A percentile compares a stretch with the other conserved stretches of the same genome.
phyloP scores from a whole-genome alignment of 2,797 vertebrate species.

The Myoxocephalus aenaeus region DNA sequence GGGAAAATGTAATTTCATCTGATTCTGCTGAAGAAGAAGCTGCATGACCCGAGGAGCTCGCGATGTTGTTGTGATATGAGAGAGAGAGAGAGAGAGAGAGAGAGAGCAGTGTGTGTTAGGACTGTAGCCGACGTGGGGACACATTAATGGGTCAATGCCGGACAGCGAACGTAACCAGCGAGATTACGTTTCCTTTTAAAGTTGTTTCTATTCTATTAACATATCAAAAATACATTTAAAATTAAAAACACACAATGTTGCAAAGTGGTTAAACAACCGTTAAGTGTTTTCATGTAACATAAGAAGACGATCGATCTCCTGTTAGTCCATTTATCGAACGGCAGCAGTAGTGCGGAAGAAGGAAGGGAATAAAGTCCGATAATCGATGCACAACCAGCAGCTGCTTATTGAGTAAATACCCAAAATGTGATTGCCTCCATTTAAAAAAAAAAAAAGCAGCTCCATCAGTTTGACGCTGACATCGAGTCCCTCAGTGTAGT shows the following conservation, averaged over 20 bases:
- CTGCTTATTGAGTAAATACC: neutral
- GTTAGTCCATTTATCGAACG: neutral
- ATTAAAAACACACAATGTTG: neutral
- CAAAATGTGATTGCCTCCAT: neutral
- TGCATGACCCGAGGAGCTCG: neutral
- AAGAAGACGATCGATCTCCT: neutral
- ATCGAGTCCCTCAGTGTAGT: conserved; percentile 39
- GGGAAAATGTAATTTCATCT: too few relatives aligned
- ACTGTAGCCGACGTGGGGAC: neutral
- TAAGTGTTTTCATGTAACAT: neutral
- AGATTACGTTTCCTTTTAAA: neutral
- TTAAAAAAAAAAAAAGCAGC: neutral
- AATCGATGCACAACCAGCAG: conserved; percentile 6
- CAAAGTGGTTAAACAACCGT: neutral
- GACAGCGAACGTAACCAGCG: neutral
- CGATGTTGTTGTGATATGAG: conserved; percentile 4
- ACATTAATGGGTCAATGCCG: neutral
- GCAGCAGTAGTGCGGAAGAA: neutral
- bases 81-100: neutral
- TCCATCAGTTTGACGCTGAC: conserved; percentile 47
- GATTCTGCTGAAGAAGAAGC: neutral
- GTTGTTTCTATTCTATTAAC: neutral
- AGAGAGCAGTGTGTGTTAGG: neutral
- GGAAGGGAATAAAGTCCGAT: conserved; percentile 6
- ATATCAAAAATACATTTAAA: too few relatives aligned